phyloP scores from a whole-genome alignment of 23 tunicate species.

The Trididemnum miniatum region DNA sequence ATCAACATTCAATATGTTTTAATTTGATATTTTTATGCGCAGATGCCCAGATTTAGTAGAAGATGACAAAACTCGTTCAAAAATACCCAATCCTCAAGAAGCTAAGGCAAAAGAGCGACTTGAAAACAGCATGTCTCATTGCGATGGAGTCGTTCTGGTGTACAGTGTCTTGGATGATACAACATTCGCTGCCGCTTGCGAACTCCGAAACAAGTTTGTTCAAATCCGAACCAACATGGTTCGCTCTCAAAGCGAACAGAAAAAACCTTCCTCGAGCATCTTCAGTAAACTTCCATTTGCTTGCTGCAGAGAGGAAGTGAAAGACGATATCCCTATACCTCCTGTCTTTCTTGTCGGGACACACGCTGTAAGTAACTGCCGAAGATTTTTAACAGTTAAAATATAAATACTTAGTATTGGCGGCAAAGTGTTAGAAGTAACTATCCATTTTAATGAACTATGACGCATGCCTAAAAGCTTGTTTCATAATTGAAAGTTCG shows the following conservation, averaged over 20 bases:
- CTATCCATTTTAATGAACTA: too few relatives aligned
- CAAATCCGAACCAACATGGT: slow-evolving; percentile 1
- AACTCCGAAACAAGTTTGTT: slow-evolving; percentile 45
- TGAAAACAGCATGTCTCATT: slow-evolving; percentile 20
- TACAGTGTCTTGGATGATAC: slow-evolving; percentile 50
- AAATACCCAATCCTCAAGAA: not conserved
- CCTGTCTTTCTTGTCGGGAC: slow-evolving; percentile 69
- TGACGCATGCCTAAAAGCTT: too few relatives aligned
- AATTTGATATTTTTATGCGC: not conserved
- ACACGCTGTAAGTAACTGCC: slow-evolving; percentile 68
- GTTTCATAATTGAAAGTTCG: too few relatives aligned
- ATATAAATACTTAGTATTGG: too few relatives aligned
- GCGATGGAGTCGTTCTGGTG: slow-evolving; percentile 63
- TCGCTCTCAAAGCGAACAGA: not conserved
- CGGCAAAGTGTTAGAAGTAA: too few relatives aligned
- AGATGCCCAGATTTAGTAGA: not conserved
- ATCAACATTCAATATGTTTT: too few relatives aligned
- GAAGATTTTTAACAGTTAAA: too few relatives aligned
- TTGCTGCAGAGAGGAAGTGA: slow-evolving; percentile 12
- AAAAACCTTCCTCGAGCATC: not conserved
- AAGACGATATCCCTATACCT: slow-evolving; percentile 30
- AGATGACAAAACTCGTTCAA: not conserved
- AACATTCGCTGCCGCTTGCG: slow-evolving; percentile 38
- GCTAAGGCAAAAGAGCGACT: slow-evolving; percentile 23
- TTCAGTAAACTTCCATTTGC: not conserved